phyloP scores from a whole-genome alignment of 2,797 vertebrate species.

The Martes flavigula region DNA sequence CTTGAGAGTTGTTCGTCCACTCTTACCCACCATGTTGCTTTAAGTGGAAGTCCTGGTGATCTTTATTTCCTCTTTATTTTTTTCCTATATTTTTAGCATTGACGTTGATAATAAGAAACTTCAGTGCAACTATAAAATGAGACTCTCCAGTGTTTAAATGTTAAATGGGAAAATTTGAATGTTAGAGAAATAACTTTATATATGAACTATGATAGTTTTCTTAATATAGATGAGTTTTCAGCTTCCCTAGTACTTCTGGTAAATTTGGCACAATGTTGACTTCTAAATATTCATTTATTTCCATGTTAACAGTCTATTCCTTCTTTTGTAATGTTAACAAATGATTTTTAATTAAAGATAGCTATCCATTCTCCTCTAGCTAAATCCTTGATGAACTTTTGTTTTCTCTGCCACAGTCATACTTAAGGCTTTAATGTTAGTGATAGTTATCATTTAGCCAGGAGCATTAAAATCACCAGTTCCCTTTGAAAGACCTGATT shows the following conservation, averaged over 20 bases:
- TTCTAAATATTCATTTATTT: conserved; percentile 44
- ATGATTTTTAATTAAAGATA: conserved; percentile 44
- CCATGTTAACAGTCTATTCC: not conserved
- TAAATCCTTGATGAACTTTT: not conserved
- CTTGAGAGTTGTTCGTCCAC: not conserved
- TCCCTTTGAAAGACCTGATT: conserved; percentile 14
- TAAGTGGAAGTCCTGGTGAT: not conserved
- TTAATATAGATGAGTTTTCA: not conserved
- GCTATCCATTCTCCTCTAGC: not conserved
- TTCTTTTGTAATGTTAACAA: conserved; percentile 45
- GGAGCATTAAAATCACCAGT: conserved; percentile 7
- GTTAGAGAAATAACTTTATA: conserved; percentile 3
- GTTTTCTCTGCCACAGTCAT: not conserved
- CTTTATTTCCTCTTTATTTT: conserved; percentile 13
- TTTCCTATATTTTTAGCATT: not conserved
- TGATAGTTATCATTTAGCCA: conserved; percentile 20
- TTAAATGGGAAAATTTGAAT: conserved; percentile 26
- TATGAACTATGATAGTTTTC: not conserved
- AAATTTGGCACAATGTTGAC: not conserved
- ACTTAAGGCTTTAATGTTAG: not conserved
- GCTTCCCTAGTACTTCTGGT: not conserved
- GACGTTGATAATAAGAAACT: conserved; percentile 38
- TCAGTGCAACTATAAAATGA: not conserved
- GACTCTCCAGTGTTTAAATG: not conserved
- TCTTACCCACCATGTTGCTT: not conserved